Percentiles rank a stretch among this genome's conserved stretches.
Conservation (phyloP, 2,888 invertebrate species). For the Sicus ferrugineus region DNA sequence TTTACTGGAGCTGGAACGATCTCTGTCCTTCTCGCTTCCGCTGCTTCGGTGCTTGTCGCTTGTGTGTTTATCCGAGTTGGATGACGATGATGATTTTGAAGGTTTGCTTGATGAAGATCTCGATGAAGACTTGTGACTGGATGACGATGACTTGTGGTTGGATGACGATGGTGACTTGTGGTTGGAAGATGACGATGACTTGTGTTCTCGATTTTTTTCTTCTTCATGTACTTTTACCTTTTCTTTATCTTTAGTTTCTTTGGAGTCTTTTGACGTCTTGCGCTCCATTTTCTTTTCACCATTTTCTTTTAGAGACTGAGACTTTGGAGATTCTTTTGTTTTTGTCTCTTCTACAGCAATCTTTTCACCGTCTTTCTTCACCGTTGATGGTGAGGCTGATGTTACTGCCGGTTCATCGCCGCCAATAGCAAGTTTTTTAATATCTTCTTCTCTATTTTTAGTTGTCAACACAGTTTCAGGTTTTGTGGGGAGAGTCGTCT, state of each 20-base stretch:
- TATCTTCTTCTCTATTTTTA: neutral
- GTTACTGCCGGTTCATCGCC: conserved; percentile 49
- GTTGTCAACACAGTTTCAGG: neutral
- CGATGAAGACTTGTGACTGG: conserved; percentile 57
- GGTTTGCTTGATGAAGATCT: conserved; percentile 49
- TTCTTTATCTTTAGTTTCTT: conserved; percentile 30
- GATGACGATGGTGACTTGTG: conserved; percentile 62
- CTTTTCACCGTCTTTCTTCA: conserved; percentile 54
- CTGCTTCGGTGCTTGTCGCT: conserved; percentile 63
- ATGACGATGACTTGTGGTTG: conserved; percentile 60
- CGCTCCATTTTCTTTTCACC: conserved; percentile 46
- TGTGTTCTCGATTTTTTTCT: conserved; percentile 53
- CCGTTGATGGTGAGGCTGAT: too few relatives aligned
- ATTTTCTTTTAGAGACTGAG: conserved; percentile 45
- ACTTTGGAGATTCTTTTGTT: conserved; percentile 41
- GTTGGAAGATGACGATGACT: conserved; percentile 61
- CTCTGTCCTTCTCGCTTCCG: conserved; percentile 50
- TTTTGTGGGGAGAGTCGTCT: conserved; percentile 4
- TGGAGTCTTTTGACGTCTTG: conserved; percentile 43
- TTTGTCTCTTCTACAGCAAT: conserved; percentile 59
- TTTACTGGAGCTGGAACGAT: conserved; percentile 52
- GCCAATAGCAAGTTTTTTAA: conserved; percentile 17
- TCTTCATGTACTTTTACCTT: conserved; percentile 41
- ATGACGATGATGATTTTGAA: conserved; percentile 43
- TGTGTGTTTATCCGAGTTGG: conserved; percentile 51